Percentiles rank a stretch among this genome's conserved stretches.
Evolutionary conservation across 2,797 vertebrate genomes (phyloP).

Genomic region (Scolopax bukidnonensis): DNA sequence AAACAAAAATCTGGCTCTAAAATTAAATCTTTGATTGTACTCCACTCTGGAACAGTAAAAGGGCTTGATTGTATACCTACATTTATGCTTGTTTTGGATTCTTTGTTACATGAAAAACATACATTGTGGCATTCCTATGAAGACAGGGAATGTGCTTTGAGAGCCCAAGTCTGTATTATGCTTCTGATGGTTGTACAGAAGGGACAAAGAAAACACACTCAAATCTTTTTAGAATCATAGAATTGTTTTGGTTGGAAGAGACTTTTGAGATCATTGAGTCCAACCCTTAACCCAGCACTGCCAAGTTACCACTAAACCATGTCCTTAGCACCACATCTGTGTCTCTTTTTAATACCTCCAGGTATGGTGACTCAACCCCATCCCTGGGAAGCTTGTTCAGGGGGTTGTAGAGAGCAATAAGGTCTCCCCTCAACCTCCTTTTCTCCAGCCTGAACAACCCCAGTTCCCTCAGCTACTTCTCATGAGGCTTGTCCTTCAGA

Average conservation of each 20-base stretch:
- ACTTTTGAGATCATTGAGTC: not conserved
- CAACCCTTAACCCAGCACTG: not conserved
- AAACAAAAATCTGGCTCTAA: not conserved
- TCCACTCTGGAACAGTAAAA: not conserved
- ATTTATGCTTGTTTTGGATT: not conserved
- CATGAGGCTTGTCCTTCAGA: not conserved
- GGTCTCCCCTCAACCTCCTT: not conserved
- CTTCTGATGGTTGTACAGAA: not conserved
- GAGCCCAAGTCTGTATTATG: not conserved
- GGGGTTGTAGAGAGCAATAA: not conserved
- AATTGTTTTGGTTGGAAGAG: not conserved
- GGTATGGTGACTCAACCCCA: not conserved
- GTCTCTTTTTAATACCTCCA: not conserved
- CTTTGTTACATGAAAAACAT: not conserved
- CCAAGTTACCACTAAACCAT: not conserved
- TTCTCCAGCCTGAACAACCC: not conserved
- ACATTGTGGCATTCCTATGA: not conserved
- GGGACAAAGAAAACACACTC: not conserved
- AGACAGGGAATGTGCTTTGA: not conserved
- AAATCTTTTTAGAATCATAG: not conserved
- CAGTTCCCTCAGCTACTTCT: not conserved
- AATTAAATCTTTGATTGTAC: not conserved
- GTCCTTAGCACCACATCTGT: not conserved
- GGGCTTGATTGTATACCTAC: not conserved
- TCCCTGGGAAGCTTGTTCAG: not conserved